These are phyloP conservation scores for Biston betularia DNA, from an alignment of 2,888 invertebrate species.

Conservation along the genomic window DNA sequence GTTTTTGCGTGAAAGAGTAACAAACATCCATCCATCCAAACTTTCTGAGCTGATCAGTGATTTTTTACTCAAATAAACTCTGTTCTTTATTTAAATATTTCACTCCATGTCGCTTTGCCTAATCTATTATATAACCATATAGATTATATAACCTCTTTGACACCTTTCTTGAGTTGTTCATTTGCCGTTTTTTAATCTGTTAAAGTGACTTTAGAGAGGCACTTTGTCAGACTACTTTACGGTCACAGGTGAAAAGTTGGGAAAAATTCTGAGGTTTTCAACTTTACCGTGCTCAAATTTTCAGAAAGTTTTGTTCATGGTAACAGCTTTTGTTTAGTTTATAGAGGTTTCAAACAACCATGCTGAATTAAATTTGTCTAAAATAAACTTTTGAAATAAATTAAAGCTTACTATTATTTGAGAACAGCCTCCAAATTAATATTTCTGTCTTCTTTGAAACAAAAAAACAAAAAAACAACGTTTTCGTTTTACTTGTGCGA, in stretches of 20 bases:
- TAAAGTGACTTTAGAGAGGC: conserved; percentile 17
- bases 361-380: background rate
- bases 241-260: conserved; percentile 26
- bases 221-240: conserved; percentile 28
- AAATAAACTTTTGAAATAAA: background rate
- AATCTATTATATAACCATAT: no score
- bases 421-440: background rate
- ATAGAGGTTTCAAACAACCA: background rate
- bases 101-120: background rate
- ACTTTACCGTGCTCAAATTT: conserved; percentile 12
- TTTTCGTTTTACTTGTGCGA: no score
- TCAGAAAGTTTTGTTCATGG: conserved; percentile 11
- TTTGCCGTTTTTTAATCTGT: conserved; percentile 12
- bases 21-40: no score
- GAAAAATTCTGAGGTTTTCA: conserved; percentile 18
- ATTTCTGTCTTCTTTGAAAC: no score
- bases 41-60: no score
- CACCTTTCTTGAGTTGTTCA: background rate
- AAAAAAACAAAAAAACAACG: no score
- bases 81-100: no score
- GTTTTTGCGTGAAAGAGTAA: no score
- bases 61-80: no score
- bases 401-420: background rate
- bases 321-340: conserved; percentile 11
- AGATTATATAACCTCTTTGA: background rate